Evolutionary conservation across 2,113 vertebrate genomes (phyloP).

Genomic region (Micronycteris hirsuta): DNA sequence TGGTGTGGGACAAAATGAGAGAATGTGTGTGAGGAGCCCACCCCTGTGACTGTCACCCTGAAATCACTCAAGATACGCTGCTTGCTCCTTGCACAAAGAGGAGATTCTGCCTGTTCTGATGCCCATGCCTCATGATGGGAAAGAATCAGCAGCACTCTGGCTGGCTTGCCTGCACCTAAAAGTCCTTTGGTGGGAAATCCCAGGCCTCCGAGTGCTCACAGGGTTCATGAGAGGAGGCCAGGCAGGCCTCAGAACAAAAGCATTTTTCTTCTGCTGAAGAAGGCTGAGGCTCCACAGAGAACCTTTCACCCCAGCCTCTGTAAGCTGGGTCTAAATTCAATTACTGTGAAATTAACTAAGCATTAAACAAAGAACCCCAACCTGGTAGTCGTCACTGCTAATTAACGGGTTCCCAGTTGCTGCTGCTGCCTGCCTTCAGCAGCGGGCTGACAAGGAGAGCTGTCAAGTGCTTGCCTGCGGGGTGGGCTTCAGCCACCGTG

Average conservation of each 20-base stretch:
- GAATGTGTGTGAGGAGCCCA: neutral
- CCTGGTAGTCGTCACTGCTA: slow-evolving; percentile 70
- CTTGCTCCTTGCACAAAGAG: neutral
- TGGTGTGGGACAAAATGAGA: neutral
- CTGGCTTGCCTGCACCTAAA: neutral
- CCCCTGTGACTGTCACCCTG: neutral
- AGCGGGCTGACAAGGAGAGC: slow-evolving; percentile 65
- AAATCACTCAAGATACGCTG: neutral
- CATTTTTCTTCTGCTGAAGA: neutral
- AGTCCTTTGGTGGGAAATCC: neutral
- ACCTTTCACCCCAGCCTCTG: slow-evolving; percentile 29
- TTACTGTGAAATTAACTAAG: slow-evolving; percentile 71
- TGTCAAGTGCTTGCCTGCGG: slow-evolving; percentile 71
- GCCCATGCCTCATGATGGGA: neutral
- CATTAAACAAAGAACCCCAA: slow-evolving; percentile 71
- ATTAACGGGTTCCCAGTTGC: slow-evolving; percentile 70
- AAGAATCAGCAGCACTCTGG: neutral
- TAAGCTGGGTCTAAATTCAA: slow-evolving; percentile 55
- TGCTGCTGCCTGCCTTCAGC: slow-evolving; percentile 68
- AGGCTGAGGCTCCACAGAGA: neutral
- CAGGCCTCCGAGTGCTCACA: neutral
- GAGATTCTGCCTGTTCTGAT: neutral
- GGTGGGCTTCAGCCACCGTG: slow-evolving; percentile 71
- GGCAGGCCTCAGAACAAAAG: neutral
- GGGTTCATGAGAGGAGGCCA: neutral